These are phyloP conservation scores for Probaryconus sp. DNA, from an alignment of 1,140 invertebrate species.

Conservation along the genomic window DNA sequence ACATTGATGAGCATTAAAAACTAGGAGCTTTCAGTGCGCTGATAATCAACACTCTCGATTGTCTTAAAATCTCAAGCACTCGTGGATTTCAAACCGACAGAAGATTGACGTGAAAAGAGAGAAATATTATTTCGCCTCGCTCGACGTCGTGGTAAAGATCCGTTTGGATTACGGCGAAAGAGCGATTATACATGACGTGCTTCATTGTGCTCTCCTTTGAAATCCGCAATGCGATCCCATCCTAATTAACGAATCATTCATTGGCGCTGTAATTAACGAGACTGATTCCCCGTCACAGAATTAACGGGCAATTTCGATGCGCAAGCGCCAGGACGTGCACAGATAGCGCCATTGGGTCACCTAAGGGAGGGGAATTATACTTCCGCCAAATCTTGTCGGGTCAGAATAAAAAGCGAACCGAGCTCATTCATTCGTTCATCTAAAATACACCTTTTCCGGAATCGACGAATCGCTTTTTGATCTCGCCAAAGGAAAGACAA, in stretches of 20 bases:
- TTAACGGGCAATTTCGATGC: conserved; percentile 50
- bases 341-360: conserved; percentile 53
- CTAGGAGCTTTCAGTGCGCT: conserved; percentile 29
- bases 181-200: conserved; percentile 68
- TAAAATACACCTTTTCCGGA: conserved; percentile 16
- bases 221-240: conserved; percentile 68
- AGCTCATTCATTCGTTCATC: conserved; percentile 8
- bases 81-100: conserved; percentile 54
- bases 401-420: conserved; percentile 25
- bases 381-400: conserved; percentile 21
- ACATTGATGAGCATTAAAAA: conserved; percentile 44
- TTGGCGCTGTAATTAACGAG: conserved; percentile 75
- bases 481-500: neutral
- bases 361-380: conserved; percentile 33
- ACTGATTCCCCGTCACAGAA: conserved; percentile 56
- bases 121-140: conserved; percentile 56
- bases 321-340: conserved; percentile 22
- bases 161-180: conserved; percentile 63
- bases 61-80: conserved; percentile 57
- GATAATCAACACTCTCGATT: conserved; percentile 54
- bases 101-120: conserved; percentile 57
- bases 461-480: conserved; percentile 26
- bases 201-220: conserved; percentile 73
- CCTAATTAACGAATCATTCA: conserved; percentile 78
- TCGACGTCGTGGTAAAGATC: conserved; percentile 56